Conservation (phyloP, 2,888 invertebrate genomes). For the Tanypteryx hageni region DNA sequence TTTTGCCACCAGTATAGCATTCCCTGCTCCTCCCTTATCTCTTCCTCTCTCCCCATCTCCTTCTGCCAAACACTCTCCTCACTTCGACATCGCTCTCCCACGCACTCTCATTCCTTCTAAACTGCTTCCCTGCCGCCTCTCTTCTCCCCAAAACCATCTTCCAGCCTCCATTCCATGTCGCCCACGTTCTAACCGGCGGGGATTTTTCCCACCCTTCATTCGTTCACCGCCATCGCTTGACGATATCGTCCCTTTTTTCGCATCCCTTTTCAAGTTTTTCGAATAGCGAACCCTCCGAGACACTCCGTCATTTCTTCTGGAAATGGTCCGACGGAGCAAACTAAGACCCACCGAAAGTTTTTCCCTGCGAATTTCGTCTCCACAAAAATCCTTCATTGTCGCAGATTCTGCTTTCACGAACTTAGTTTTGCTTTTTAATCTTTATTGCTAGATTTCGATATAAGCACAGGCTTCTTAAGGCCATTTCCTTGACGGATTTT, state of each 20-base stretch:
- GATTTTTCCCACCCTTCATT: neutral
- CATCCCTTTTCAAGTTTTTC: neutral
- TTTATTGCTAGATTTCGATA: too few relatives aligned
- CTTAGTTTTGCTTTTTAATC: too few relatives aligned
- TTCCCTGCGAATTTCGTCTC: too few relatives aligned
- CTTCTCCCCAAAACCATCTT: neutral
- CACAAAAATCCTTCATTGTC: too few relatives aligned
- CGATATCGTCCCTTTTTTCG: neutral
- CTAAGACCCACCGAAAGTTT: too few relatives aligned
- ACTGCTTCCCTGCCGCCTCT: neutral
- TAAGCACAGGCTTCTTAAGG: too few relatives aligned
- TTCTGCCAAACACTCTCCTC: neutral
- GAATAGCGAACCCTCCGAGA: neutral
- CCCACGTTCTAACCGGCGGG: neutral
- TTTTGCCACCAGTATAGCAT: neutral
- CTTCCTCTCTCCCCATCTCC: neutral
- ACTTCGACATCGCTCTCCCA: neutral
- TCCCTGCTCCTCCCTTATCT: neutral
- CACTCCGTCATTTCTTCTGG: neutral
- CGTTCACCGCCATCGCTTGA: neutral
- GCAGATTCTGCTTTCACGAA: too few relatives aligned
- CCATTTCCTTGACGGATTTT: too few relatives aligned
- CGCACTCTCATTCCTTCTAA: neutral
- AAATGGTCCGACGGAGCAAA: too few relatives aligned
- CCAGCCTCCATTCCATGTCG: neutral